Base-by-base conservation (phyloP, 1,140 invertebrate species). In the Achatina immaculata region DNA sequence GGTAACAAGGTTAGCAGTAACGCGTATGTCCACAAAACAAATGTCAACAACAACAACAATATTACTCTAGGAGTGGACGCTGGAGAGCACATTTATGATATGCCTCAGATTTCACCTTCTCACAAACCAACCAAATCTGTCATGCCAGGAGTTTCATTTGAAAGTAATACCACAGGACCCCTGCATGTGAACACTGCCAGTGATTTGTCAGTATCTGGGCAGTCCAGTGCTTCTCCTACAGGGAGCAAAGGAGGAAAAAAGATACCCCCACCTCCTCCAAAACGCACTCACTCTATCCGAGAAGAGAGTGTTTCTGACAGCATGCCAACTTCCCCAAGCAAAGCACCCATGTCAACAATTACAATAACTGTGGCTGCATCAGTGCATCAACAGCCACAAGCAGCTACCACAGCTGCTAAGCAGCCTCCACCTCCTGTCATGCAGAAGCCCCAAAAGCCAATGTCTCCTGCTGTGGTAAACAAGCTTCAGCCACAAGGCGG, bases 261-360 rank as follows among this genome's bases (percentile, higher is more conserved):
- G 62, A 85, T 84, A 21, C 86, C 89, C 36, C 96, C 96, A 19
- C 96, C 96, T 0, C 96, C 96, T 1, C 96, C 96, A 1, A 95
- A 96, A 85, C 92, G 96, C 42, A 92, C 91, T 7, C 91, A 92
- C 81, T 93, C 92, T 7, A 91, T 93, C 28, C 84, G 84, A 28
- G 71, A 68, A 31, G 75, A 73, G 1, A 62, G 28, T 1, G 28
- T 7, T 73, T 72, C 43, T 40, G 16, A 72, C 42, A 80, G 42
- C 34, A 31, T 36, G 40, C 78, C 68, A 4, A 68, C 1, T 24
- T 80, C 68, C 24, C 78, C 68, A 9, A 80, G 48, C 34, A 80
- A 34, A 21, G 34, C 7, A 34, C 40, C 62, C 0, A n/a, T 28
- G 1, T 31, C 68, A 51, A 28, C 77, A 34, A 48, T 43, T 28